Evolutionary conservation across 2,797 vertebrate species (phyloP).

Genomic region (Hoplostethus atlanticus): DNA sequence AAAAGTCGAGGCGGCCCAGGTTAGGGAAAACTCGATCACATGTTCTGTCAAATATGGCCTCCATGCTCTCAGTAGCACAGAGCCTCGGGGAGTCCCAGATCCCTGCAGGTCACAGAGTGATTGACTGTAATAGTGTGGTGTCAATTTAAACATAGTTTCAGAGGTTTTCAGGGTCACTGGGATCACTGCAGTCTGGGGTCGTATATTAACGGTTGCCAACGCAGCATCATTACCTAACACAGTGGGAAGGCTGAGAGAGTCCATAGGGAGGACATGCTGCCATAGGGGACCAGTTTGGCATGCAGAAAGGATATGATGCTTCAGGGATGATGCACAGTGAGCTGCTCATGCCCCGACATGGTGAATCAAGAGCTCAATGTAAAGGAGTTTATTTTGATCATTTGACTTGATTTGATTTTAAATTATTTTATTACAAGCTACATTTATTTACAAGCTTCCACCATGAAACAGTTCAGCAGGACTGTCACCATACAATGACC

Average conservation of each 20-base stretch:
- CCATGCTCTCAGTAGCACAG: background rate
- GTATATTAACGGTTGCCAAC: constrained; percentile 21
- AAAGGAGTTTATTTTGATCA: no score
- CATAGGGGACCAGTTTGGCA: background rate
- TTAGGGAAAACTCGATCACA: constrained; percentile 19
- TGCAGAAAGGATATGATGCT: background rate
- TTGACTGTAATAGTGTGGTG: constrained; percentile 31
- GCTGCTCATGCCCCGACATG: no score
- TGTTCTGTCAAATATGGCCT: constrained; percentile 17
- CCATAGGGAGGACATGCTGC: background rate
- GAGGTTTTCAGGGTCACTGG: background rate
- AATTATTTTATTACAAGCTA: no score
- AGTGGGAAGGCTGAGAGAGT: background rate
- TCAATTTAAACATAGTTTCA: constrained; percentile 28
- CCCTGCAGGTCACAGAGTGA: constrained; percentile 16
- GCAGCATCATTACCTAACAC: constrained; percentile 38
- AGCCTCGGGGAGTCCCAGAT: constrained; percentile 11
- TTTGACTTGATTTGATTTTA: no score
- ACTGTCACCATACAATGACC: no score
- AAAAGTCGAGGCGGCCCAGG: constrained; percentile 7
- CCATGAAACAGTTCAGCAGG: no score
- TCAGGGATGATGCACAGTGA: no score
- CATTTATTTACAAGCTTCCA: no score
- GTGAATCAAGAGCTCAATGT: no score
- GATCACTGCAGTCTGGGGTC: background rate